These are phyloP conservation scores for Phrynosoma platyrhinos DNA, from an alignment of 2,113 vertebrate genomes.

Conservation along the genomic window DNA sequence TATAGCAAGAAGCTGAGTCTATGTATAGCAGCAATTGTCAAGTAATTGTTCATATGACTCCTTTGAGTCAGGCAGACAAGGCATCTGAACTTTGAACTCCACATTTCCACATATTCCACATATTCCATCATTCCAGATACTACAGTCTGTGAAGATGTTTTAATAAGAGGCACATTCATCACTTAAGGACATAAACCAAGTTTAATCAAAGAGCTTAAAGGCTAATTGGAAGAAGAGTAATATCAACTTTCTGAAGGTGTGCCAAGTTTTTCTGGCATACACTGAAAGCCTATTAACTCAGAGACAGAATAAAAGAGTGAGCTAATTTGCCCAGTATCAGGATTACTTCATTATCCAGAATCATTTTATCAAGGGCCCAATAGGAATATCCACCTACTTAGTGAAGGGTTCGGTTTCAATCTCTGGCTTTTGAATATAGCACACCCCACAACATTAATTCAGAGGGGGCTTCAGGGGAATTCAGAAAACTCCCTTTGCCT, in stretches of 20 bases:
- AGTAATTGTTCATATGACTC: background rate
- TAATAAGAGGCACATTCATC: conserved; percentile 59
- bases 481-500: background rate
- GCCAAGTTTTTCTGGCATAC: conserved; percentile 15
- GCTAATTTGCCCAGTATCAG: conserved; percentile 40
- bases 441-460: conserved; percentile 41
- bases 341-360: conserved; percentile 33
- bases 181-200: background rate
- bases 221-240: conserved; percentile 47
- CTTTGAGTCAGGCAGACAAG: background rate
- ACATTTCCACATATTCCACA: background rate
- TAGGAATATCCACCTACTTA: conserved; percentile 40
- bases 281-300: conserved; percentile 46
- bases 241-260: conserved; percentile 48
- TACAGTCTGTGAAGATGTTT: background rate
- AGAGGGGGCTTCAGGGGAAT: conserved; percentile 18
- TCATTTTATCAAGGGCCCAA: conserved; percentile 45
- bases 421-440: background rate
- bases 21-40: background rate
- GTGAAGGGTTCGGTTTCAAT: background rate
- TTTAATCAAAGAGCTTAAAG: conserved; percentile 32
- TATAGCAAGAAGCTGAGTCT: no score
- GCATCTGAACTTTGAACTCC: conserved; percentile 18
- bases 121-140: conserved; percentile 17
- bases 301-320: conserved; percentile 37